Conservation (phyloP, 2,113 vertebrate species). For the Ancistrus triradiatus region DNA sequence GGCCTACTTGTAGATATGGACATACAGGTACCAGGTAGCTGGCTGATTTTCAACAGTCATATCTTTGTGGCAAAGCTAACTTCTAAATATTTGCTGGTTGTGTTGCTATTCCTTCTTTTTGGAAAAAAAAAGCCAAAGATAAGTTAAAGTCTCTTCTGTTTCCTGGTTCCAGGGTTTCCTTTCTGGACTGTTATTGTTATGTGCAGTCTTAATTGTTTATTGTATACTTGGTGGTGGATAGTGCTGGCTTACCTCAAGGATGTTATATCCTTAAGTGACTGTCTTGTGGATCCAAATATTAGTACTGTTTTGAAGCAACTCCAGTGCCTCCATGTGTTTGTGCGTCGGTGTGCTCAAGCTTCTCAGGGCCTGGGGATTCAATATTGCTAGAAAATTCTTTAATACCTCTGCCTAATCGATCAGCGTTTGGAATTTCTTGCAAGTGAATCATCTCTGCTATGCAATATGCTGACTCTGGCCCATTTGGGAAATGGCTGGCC, state of each 20-base stretch:
- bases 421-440: constrained; percentile 19
- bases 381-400: constrained; percentile 6
- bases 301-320: constrained; percentile 17
- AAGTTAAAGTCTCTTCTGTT: no score
- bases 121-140: no score
- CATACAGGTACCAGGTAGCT: no score
- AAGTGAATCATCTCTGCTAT: constrained; percentile 34
- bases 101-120: no score
- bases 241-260: constrained; percentile 7
- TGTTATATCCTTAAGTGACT: background rate
- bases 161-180: constrained; percentile 28
- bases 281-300: background rate
- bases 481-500: background rate
- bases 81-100: no score
- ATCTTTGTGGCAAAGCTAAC: no score
- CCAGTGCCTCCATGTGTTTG: constrained; percentile 32
- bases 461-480: constrained; percentile 32
- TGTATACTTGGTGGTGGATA: constrained; percentile 13
- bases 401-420: constrained; percentile 36
- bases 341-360: constrained; percentile 19
- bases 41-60: no score
- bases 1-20: no score
- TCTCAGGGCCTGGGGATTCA: constrained; percentile 19
- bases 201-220: constrained; percentile 25
- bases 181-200: constrained; percentile 5